These are phyloP conservation scores for Oncorhynchus tshawytscha DNA, from an alignment of 2,113 vertebrate genomes.

Conservation along the genomic window DNA sequence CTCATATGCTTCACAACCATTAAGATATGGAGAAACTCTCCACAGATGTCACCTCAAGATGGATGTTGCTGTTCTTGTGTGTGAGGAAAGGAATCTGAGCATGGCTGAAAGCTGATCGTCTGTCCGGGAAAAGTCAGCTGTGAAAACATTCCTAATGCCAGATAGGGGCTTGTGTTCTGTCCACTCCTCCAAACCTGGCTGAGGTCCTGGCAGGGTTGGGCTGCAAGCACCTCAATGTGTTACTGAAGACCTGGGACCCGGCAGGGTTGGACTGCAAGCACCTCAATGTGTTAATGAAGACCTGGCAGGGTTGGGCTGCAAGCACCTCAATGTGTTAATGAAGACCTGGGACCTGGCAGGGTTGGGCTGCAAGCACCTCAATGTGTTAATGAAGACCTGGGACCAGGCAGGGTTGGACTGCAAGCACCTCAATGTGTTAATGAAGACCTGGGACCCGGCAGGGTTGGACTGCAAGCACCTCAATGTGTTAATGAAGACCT, in stretches of 20 bases:
- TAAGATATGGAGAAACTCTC: slow-evolving; percentile 85
- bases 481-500: too few relatives aligned
- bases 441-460: slow-evolving; percentile 32
- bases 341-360: too few relatives aligned
- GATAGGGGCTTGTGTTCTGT: slow-evolving; percentile 66
- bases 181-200: slow-evolving; percentile 64
- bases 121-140: slow-evolving; percentile 75
- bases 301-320: too few relatives aligned
- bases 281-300: too few relatives aligned
- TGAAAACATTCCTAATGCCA: slow-evolving; percentile 76
- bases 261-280: too few relatives aligned
- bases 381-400: too few relatives aligned
- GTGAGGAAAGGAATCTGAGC: slow-evolving; percentile 83
- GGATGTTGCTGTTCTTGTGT: slow-evolving; percentile 80
- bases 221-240: too few relatives aligned
- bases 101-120: slow-evolving; percentile 77
- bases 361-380: too few relatives aligned
- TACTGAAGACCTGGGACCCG: too few relatives aligned
- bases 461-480: too few relatives aligned
- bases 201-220: slow-evolving; percentile 24
- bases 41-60: slow-evolving; percentile 88
- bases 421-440: slow-evolving; percentile 50
- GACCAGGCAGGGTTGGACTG: too few relatives aligned
- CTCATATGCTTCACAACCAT: slow-evolving; percentile 74
- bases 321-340: too few relatives aligned